A percentile compares a stretch with the other conserved stretches of the same genome.
Conservation (phyloP, 1,140 invertebrate genomes). For the Pseudomyrmex sp. region DNA sequence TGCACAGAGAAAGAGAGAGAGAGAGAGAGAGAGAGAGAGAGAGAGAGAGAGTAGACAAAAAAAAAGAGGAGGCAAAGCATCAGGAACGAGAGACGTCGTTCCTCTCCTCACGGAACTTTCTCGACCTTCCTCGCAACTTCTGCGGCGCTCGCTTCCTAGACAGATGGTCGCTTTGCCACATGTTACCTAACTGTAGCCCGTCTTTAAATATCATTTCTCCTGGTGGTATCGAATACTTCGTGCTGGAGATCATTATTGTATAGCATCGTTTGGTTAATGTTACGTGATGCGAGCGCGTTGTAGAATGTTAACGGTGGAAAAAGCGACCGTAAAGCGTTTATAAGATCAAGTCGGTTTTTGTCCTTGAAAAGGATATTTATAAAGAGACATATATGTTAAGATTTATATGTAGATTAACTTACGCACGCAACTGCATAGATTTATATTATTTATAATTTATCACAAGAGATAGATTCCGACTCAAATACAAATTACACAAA, state of each 20-base stretch:
- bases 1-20: background rate
- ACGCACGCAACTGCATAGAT: no score
- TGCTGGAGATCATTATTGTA: constrained; percentile 36
- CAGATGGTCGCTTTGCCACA: constrained; percentile 78
- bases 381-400: background rate
- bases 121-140: constrained; percentile 22
- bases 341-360: background rate
- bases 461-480: no score
- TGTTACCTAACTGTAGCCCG: constrained; percentile 76
- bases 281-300: background rate
- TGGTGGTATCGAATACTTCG: constrained; percentile 51
- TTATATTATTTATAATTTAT: no score
- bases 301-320: background rate
- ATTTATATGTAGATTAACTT: no score
- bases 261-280: constrained; percentile 38
- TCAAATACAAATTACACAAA: background rate
- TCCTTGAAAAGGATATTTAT: background rate
- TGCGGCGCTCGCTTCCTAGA: constrained; percentile 73
- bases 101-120: background rate
- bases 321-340: constrained; percentile 6
- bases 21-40: background rate
- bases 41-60: background rate
- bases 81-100: constrained; percentile 39
- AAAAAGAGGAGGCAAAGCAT: background rate
- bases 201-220: constrained; percentile 66